A percentile compares a stretch with the other conserved stretches of the same genome.
Conservation (phyloP, 2,797 vertebrate species). For the Coregonus suidteri region DNA sequence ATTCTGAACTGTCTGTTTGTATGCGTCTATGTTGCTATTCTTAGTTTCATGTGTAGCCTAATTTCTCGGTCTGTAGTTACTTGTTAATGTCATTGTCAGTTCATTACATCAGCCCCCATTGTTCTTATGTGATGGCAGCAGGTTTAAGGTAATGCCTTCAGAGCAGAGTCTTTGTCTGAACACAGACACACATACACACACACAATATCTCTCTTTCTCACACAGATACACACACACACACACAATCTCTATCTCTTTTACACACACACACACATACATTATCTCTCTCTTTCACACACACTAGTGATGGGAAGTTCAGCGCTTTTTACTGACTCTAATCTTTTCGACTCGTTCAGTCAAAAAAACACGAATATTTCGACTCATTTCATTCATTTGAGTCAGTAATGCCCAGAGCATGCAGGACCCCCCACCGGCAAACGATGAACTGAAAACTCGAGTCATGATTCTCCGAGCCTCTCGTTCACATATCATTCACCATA, state of each 20-base stretch:
- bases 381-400: too few species aligned
- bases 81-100: constrained; percentile 37
- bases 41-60: not conserved
- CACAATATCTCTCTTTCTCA: not conserved
- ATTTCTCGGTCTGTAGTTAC: constrained; percentile 21
- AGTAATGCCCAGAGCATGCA: too few species aligned
- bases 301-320: too few species aligned
- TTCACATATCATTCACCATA: too few species aligned
- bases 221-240: constrained; percentile 23
- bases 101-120: constrained; percentile 56
- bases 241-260: constrained; percentile 14
- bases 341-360: too few species aligned
- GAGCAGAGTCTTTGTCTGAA: constrained; percentile 51
- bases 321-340: too few species aligned
- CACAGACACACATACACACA: constrained; percentile 33
- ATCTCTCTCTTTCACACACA: constrained; percentile 30
- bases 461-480: too few species aligned
- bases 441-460: too few species aligned
- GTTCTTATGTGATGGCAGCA: constrained; percentile 61
- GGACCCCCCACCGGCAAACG: too few species aligned
- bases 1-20: not conserved
- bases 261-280: constrained; percentile 30
- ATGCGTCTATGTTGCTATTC: not conserved
- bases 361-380: too few species aligned
- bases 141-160: constrained; percentile 61